Conservation (phyloP, 2,797 vertebrate species). For the Bovichtus diacanthus region DNA sequence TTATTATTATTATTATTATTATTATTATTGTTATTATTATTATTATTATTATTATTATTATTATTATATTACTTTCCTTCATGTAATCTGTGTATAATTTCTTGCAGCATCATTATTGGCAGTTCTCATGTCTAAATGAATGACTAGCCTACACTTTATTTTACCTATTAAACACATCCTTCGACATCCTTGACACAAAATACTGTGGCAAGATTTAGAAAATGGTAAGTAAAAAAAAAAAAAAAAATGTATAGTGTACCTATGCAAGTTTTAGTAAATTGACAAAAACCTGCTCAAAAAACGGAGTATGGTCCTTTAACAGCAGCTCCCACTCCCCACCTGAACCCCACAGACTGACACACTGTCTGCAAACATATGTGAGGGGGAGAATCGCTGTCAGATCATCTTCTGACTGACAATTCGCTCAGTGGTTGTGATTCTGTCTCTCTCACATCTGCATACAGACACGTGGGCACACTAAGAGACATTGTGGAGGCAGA, state of each 20-base stretch:
- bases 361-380: constrained; percentile 52
- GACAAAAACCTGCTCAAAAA: neutral
- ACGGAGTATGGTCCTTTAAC: constrained; percentile 23
- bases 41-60: too few relatives aligned
- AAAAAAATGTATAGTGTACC: constrained; percentile 18
- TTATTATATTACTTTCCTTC: neutral
- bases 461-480: constrained; percentile 47
- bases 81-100: neutral
- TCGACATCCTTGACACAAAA: constrained; percentile 5
- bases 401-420: constrained; percentile 59
- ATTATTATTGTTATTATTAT: too few relatives aligned
- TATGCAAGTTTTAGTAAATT: constrained; percentile 7
- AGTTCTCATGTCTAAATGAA: neutral
- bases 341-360: constrained; percentile 36
- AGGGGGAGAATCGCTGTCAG: constrained; percentile 59
- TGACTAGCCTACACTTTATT: neutral
- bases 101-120: neutral
- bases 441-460: constrained; percentile 56
- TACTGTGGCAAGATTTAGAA: constrained; percentile 5
- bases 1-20: too few relatives aligned
- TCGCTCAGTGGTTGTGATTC: constrained; percentile 28
- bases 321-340: constrained; percentile 51
- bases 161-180: neutral
- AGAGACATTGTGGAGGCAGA: constrained; percentile 31
- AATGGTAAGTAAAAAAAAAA: neutral